Percentiles rank a stretch among this genome's conserved stretches.
Conservation (phyloP, 2,113 vertebrate genomes). For the Bubo scandiacus region DNA sequence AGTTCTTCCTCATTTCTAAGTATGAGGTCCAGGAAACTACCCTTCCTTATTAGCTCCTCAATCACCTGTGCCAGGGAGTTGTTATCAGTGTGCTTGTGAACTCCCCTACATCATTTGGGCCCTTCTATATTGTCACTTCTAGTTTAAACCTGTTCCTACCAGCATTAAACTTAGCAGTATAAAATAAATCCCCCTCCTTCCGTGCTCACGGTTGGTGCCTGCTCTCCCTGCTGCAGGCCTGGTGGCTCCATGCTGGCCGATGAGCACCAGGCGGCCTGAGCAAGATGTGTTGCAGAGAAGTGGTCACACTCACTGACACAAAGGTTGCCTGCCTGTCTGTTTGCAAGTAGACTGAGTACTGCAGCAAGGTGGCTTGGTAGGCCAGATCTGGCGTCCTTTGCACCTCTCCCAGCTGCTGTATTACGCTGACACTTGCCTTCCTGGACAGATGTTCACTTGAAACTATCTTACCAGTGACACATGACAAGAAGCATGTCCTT, state of each 20-base stretch:
- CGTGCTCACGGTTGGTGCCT: not conserved
- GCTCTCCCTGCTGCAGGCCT: not conserved
- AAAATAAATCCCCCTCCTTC: not conserved
- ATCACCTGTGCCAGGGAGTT: not conserved
- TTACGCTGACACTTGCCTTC: not conserved
- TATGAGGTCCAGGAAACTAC: not conserved
- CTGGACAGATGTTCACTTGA: not conserved
- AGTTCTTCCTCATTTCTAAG: not conserved
- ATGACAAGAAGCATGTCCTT: not conserved
- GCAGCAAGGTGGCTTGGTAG: not conserved
- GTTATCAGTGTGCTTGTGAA: not conserved
- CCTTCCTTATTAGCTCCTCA: accelerated
- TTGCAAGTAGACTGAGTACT: not conserved
- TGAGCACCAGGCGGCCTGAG: not conserved
- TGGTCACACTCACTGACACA: accelerated
- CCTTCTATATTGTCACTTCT: not conserved
- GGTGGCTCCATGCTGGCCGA: not conserved
- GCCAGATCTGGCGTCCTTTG: not conserved
- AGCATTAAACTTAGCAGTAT: not conserved
- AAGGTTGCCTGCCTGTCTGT: not conserved
- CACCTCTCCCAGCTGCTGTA: not conserved
- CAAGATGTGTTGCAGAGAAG: not conserved
- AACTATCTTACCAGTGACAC: not conserved
- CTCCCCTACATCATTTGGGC: not conserved
- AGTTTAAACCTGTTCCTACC: not conserved